Percentiles rank a stretch among this genome's conserved stretches.
phyloP scores from a whole-genome alignment of 2,797 vertebrate genomes.

The Enteromius radiatus region DNA sequence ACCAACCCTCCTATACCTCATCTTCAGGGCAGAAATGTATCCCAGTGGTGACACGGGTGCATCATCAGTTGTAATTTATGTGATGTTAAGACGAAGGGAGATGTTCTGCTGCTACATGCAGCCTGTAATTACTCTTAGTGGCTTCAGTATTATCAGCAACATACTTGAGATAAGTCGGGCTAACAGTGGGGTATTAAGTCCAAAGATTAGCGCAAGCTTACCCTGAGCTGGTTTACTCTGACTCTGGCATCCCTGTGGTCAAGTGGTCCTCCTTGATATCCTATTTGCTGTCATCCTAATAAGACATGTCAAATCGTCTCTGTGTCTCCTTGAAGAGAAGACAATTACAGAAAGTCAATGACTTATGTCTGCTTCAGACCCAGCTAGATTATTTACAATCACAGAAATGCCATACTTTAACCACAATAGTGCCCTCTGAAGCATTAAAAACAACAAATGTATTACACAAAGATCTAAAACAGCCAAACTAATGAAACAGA shows the following conservation, averaged over 20 bases:
- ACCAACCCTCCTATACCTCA: not conserved
- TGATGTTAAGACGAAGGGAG: not conserved
- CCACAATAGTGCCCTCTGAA: not conserved
- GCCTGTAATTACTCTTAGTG: slow-evolving; percentile 42
- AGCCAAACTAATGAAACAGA: not conserved
- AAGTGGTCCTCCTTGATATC: slow-evolving; percentile 48
- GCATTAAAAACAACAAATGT: not conserved
- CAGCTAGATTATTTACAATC: not conserved
- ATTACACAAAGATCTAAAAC: not conserved
- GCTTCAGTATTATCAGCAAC: slow-evolving; percentile 27
- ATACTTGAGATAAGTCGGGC: slow-evolving; percentile 52
- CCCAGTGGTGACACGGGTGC: not conserved
- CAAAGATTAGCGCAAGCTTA: slow-evolving; percentile 43
- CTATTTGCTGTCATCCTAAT: slow-evolving; percentile 40
- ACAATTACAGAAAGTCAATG: not conserved
- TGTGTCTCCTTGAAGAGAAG: not conserved
- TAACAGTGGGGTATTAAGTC: slow-evolving; percentile 44
- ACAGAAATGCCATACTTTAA: not conserved
- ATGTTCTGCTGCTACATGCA: slow-evolving; percentile 13
- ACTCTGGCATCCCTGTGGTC: slow-evolving; percentile 45
- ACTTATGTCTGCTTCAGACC: not conserved
- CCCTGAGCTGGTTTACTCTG: slow-evolving; percentile 33
- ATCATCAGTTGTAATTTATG: slow-evolving; percentile 17
- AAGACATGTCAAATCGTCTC: slow-evolving; percentile 40
- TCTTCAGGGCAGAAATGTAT: not conserved